A percentile compares a stretch with the other conserved stretches of the same genome.
Conservation (phyloP, 2,113 vertebrate species). For the Python bivittatus region DNA sequence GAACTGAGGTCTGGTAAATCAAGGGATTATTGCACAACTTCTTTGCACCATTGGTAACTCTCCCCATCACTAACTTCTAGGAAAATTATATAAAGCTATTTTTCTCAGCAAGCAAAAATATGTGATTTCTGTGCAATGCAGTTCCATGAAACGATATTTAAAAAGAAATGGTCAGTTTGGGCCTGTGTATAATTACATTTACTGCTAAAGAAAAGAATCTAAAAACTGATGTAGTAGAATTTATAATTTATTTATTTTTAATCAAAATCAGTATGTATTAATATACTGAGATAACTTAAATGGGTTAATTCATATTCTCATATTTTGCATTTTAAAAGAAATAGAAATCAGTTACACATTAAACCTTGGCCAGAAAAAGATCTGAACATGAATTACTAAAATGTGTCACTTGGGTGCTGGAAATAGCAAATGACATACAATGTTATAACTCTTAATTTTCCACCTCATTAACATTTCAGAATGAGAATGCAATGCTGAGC, state of each 20-base stretch:
- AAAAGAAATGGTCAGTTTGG: not conserved
- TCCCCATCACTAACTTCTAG: not conserved
- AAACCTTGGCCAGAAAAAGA: conserved; percentile 37
- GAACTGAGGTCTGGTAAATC: not conserved
- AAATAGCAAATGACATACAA: conserved; percentile 51
- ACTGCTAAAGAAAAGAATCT: not conserved
- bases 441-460: conserved; percentile 73
- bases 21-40: not conserved
- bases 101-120: not conserved
- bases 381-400: conserved; percentile 35
- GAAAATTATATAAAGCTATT: not conserved
- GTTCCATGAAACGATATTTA: not conserved
- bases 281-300: conserved; percentile 34
- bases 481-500: conserved; percentile 52
- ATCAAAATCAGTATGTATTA: conserved; percentile 29
- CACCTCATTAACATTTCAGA: conserved; percentile 65
- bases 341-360: conserved; percentile 33
- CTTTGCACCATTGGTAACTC: not conserved
- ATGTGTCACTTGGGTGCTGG: conserved; percentile 33
- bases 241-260: conserved; percentile 37
- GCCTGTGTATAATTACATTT: conserved; percentile 8
- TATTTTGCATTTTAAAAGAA: conserved; percentile 28
- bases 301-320: conserved; percentile 25
- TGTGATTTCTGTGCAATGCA: not conserved
- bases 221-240: not conserved